Conservation (phyloP, 2,888 invertebrate species). For the Willowsia nigromaculata region DNA sequence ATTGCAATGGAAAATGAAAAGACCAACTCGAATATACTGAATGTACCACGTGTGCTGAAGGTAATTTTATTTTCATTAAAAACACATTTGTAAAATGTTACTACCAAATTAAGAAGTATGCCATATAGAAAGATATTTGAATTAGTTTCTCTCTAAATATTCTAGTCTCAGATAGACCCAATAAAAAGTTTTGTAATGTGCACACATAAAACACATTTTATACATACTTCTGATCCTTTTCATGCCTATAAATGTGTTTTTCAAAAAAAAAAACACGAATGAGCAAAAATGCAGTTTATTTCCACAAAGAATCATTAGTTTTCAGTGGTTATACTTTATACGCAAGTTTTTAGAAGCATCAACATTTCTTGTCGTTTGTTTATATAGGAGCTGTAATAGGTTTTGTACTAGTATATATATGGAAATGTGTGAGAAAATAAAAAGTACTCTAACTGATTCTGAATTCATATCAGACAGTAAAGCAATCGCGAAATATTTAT, state of each 20-base stretch:
- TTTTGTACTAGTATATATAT: background rate
- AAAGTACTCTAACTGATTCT: constrained; percentile 73
- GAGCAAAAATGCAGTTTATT: constrained; percentile 50
- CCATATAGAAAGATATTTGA: too few relatives aligned
- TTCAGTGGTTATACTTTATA: constrained; percentile 32
- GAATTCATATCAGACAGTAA: constrained; percentile 78
- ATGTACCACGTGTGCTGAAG: too few relatives aligned
- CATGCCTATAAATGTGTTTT: background rate
- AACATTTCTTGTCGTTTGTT: background rate
- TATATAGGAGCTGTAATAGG: background rate
- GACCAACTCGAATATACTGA: too few relatives aligned
- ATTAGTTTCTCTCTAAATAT: too few relatives aligned
- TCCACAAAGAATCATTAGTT: constrained; percentile 45
- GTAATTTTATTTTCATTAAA: too few relatives aligned
- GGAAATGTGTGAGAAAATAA: constrained; percentile 67
- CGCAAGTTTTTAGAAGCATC: background rate
- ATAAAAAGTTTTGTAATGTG: background rate
- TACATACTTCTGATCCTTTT: background rate
- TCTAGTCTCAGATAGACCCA: background rate
- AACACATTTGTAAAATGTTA: too few relatives aligned
- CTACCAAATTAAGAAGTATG: too few relatives aligned
- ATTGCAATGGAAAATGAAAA: too few relatives aligned
- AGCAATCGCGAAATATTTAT: constrained; percentile 78
- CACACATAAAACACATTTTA: background rate
- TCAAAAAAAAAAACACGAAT: background rate